A percentile compares a stretch with the other conserved stretches of the same genome.
These are phyloP conservation scores for Channa striata DNA, from an alignment of 2,797 vertebrate genomes.

Conservation along the genomic window DNA sequence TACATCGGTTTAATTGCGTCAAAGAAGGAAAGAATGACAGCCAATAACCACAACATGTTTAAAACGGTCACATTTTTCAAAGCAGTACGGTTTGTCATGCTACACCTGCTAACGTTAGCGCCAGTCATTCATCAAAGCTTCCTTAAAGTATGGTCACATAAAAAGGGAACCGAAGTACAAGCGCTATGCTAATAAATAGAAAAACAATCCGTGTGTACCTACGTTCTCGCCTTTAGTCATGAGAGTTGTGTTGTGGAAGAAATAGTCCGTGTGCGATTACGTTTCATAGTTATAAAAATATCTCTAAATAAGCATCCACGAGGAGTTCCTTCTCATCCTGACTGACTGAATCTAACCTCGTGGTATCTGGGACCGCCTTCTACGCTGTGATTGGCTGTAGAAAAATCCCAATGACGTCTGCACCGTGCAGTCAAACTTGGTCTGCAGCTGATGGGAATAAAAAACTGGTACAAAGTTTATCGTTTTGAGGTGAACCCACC, in stretches of 20 bases:
- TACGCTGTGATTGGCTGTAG: constrained; percentile 51
- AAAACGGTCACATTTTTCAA: constrained; percentile 5
- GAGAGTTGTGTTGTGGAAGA: not conserved
- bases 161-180: not conserved
- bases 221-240: constrained; percentile 40
- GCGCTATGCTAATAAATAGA: not conserved
- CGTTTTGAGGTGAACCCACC: not conserved
- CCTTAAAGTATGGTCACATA: not conserved
- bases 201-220: constrained; percentile 7
- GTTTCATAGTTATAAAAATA: not conserved
- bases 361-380: not conserved
- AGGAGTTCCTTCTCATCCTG: rapidly evolving
- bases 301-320: not conserved
- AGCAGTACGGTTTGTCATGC: not conserved
- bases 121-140: not conserved
- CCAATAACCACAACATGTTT: not conserved
- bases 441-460: constrained; percentile 27
- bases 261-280: not conserved
- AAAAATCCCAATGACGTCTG: not conserved
- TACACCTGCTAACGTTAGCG: not conserved
- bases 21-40: rapidly evolving
- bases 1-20: rapidly evolving
- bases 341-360: constrained; percentile 24
- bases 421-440: constrained; percentile 43
- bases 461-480: no score